Base-by-base conservation (phyloP, 2,797 vertebrate genomes). In the Tangara arthus region DNA sequence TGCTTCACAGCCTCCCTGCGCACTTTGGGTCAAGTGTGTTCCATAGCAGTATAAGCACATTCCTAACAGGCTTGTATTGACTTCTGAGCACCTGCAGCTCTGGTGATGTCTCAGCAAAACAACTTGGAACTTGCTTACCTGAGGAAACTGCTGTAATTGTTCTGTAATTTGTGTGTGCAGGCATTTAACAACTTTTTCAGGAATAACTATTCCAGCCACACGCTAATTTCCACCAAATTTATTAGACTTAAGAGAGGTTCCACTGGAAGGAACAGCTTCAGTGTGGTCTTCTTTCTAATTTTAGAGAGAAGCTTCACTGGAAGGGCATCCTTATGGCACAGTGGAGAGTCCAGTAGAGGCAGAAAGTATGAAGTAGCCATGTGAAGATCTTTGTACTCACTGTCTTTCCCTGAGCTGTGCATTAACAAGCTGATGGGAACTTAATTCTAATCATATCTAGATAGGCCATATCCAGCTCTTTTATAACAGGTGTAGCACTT, bases 41-140 rank as follows among this genome's bases (percentile, higher is more conserved):
- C 21, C 42, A 8, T 2, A 34, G 53, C 8, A 9, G 17, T 26
- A 3, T 17, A 34, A 66, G 10, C 50, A 42, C 0, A 0, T 42
- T 56, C 34, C 49, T 75, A 24, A 15, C 17, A 60, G 50, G 30
- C 30, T 53, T 56, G 8, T n/a, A 8, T 23, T 76, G 47, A 44
- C 28, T 81, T 93, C 34, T 75, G 61, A 66, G 57, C 61, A 71
- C 18, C 53, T 76, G 66, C 9, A 50, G 53, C 55, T 79, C 39
- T 49, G 41, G 28, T 35, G 56, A 32, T 35, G 39, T 68, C 84
- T 84, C 89, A 78, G 79, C 22, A 87, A 73, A 90, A 76, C n/a
- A 49, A 2, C 46, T 85, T 35, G 64, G 52, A 73, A 59, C 47
- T 41, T 77, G 9, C 76, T 88, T 63, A n/a, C 17, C 7, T 70